phyloP scores from a whole-genome alignment of 2,888 invertebrate genomes.

The Coelogynopora nodosa region DNA sequence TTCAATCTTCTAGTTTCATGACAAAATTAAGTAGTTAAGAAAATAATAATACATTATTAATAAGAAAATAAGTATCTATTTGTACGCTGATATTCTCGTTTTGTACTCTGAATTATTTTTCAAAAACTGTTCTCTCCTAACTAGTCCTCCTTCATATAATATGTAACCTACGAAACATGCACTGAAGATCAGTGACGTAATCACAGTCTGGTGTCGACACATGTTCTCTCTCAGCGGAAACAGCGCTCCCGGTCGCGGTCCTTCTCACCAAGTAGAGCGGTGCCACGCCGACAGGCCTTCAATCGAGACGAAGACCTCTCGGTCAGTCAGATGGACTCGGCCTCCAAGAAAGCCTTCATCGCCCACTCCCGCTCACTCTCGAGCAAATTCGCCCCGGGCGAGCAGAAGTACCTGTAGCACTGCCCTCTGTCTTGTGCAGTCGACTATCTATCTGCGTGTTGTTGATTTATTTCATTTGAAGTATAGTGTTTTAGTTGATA shows the following conservation, averaged over 20 bases:
- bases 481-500: not conserved
- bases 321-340: not conserved
- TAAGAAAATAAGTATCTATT: too few relatives aligned
- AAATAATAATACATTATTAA: too few relatives aligned
- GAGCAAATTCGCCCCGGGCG: not conserved
- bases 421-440: too few relatives aligned
- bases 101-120: too few relatives aligned
- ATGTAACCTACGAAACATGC: too few relatives aligned
- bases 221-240: not conserved
- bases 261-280: not conserved
- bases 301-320: not conserved
- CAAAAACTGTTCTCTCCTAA: too few relatives aligned
- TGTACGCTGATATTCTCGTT: too few relatives aligned
- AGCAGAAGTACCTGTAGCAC: not conserved
- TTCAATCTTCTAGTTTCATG: too few relatives aligned
- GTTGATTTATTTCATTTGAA: not conserved
- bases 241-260: not conserved
- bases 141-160: too few relatives aligned
- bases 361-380: not conserved
- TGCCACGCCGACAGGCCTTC: not conserved
- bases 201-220: too few relatives aligned
- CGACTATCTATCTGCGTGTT: not conserved
- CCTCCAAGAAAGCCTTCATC: slow-evolving; percentile 20
- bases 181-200: too few relatives aligned
- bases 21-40: too few relatives aligned